Conservation (phyloP, 2,888 invertebrate genomes). For the Smittia aterrima region DNA sequence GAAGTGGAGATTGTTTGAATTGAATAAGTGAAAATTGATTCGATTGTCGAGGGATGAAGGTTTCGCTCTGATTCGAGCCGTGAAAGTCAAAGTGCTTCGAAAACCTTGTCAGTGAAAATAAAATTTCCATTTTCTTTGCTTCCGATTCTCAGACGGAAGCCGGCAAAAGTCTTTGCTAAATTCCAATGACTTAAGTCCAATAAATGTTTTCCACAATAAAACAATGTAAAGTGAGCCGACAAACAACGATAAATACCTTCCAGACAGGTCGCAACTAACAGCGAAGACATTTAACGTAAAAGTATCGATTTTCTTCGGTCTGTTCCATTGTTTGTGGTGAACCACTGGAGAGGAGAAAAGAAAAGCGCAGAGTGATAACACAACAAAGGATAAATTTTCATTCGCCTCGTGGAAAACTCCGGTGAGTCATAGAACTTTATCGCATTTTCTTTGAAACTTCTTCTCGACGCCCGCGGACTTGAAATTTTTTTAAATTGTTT, state of each 20-base stretch:
- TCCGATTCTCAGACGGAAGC: conserved; percentile 22
- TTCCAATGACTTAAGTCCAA: neutral
- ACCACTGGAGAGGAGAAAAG: neutral
- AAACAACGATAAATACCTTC: neutral
- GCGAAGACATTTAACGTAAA: neutral
- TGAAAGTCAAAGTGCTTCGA: neutral
- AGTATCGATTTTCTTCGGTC: conserved; percentile 26
- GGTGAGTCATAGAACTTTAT: conserved; percentile 9
- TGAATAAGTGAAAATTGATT: conserved; percentile 6
- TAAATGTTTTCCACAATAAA: neutral
- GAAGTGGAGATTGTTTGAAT: neutral
- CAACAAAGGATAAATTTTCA: conserved; percentile 10
- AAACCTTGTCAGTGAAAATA: neutral
- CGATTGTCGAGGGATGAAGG: neutral
- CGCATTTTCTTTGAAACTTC: neutral
- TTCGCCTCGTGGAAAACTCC: neutral
- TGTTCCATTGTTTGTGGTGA: neutral
- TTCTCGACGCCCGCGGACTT: too few species aligned
- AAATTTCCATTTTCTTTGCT: neutral
- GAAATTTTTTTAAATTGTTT: neutral
- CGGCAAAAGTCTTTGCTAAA: neutral
- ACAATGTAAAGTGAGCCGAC: neutral
- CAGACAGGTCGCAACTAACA: neutral
- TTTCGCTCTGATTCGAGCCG: neutral
- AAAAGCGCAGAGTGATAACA: neutral